These are phyloP conservation scores for Lepilemur ruficaudatus DNA, from an alignment of 2,797 vertebrate species.

Conservation along the genomic window DNA sequence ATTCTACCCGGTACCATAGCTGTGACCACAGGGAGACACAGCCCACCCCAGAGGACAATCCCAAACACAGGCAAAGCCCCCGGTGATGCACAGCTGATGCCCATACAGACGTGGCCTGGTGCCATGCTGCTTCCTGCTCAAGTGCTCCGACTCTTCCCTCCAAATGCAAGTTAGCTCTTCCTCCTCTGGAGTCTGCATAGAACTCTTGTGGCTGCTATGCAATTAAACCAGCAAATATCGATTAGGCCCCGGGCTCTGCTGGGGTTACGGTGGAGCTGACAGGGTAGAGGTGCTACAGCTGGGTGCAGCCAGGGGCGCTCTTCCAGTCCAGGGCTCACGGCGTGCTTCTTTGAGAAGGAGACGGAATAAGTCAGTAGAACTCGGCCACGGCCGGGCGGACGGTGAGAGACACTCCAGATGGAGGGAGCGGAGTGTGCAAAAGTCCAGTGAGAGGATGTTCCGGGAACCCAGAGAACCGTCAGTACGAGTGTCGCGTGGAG, in stretches of 20 bases:
- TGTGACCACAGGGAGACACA: neutral
- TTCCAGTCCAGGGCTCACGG: neutral
- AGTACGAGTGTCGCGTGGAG: too few relatives aligned
- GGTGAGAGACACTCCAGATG: too few relatives aligned
- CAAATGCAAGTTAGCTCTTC: neutral
- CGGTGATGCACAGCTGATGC: neutral
- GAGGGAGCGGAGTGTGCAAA: neutral
- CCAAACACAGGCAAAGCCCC: rapidly evolving
- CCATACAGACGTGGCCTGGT: rapidly evolving
- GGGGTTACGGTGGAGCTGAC: neutral
- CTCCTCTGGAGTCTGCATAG: neutral
- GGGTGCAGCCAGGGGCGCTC: neutral
- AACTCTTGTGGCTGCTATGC: neutral
- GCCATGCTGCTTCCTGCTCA: neutral
- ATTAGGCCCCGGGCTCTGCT: too few relatives aligned
- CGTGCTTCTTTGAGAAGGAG: neutral
- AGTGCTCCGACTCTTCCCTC: neutral
- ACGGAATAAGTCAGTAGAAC: neutral
- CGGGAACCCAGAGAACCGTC: neutral
- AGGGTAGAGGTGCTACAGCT: rapidly evolving
- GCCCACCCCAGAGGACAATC: neutral
- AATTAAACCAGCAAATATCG: neutral
- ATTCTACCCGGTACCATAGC: neutral
- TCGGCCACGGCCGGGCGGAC: neutral
- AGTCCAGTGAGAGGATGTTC: neutral